Evolutionary conservation across 2,888 invertebrate genomes (phyloP), one percentile per base, ranked within the genome.

Genomic region (Mamestra brassicae): DNA sequence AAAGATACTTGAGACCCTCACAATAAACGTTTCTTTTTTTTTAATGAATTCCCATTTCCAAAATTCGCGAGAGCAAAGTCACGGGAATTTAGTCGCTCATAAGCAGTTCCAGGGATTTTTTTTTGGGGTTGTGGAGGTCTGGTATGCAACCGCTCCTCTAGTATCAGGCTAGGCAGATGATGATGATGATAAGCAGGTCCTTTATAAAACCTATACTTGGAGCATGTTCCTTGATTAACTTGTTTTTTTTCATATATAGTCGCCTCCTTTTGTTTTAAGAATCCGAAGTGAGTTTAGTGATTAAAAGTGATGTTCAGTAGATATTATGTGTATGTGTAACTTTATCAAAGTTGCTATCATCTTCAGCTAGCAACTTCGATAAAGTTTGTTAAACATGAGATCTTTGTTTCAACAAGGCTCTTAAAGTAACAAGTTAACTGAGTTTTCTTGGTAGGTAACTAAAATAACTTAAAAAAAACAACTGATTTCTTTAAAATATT

Each of bases 391-490:
- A 54, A 76, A 78, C 47, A 70, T 78, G 54, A 50, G 47, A 61
- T 47, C 38, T 78, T 78, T 78, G 61, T 61, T 61, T 70, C n/a
- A 61, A 78, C 47, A 76, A 78, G 71, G n/a, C 34, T 38, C 13
- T n/a, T 45, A 8, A 54, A 69, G 36, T 50, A 45, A 26, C n/a
- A 57, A 60, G 26, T 13, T 42, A 70, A 55, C 26, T 52, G 8
- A 47, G 15, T 50, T 76, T 26, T 58, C 17, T 2, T 68, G 38
- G 13, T 7, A 57, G 4, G 11, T 26, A 54, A 52, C 1, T 34
- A 6, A 42, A 52, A 3, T n/a, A 4, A 42, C 38, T 34, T 36
- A 8, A 60, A 26, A 8, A 26, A 52, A 52, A 52, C 42, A 11
- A 42, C 10, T 17, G 50, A 34, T 52, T 36, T 54, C 13, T 11